phyloP scores from a whole-genome alignment of 2,113 vertebrate genomes.

The Leuciscus idus region DNA sequence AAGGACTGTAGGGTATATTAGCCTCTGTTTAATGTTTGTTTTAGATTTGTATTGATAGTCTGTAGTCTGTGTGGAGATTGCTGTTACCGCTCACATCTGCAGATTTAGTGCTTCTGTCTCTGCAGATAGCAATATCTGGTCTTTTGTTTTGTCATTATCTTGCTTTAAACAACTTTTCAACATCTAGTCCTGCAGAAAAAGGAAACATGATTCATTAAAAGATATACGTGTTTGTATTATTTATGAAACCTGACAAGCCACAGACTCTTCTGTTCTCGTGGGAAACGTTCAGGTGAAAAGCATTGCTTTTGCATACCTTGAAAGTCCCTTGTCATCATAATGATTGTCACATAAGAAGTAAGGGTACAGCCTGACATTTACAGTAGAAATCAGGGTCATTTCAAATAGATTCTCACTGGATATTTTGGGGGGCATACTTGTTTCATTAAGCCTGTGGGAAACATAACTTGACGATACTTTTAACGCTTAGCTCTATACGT shows the following conservation, averaged over 20 bases:
- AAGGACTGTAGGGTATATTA: background rate
- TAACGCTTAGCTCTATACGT: too few species aligned
- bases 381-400: background rate
- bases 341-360: background rate
- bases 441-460: too few species aligned
- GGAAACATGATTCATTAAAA: background rate
- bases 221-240: background rate
- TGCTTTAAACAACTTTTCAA: background rate
- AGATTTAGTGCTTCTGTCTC: background rate
- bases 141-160: background rate
- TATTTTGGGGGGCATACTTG: background rate
- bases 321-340: background rate
- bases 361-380: conserved; percentile 9
- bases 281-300: background rate
- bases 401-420: background rate
- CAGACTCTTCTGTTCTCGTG: background rate
- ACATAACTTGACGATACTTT: too few species aligned
- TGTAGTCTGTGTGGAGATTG: background rate
- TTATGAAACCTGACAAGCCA: background rate
- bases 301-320: conserved; percentile 3
- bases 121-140: background rate
- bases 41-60: background rate
- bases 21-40: background rate
- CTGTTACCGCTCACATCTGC: background rate
- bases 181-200: background rate